Base-by-base conservation (phyloP, 2,888 invertebrate species). In the Acronicta leporina region DNA sequence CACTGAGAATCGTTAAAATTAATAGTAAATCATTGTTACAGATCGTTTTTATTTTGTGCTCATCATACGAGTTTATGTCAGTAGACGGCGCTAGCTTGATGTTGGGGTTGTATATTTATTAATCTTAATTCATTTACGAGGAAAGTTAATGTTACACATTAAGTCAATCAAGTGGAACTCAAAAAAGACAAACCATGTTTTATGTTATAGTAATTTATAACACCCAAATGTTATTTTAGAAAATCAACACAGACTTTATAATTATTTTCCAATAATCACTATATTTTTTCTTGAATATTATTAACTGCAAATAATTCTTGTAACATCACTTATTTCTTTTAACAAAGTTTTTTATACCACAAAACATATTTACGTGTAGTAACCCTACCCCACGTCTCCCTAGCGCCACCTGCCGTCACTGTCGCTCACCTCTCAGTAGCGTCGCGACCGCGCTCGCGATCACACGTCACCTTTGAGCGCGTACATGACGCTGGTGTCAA, bases 401-500 rank as follows among this genome's bases (percentile, higher is more conserved):
- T 68, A 63, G 43, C 70, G 67, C 73, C 70, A 65, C 54, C 76
- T 67, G 58, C 53, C 60, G 45, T 5, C 14, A 0, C 5, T 0
- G 10, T 2, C 25, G 44, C 44, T 46, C 25, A 51, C 44, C 49
- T 44, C 14, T 48, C 51, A 61, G 54, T 64, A 0, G 11, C 10
- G 10, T 14, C 42, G 6, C 2, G 41, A 2, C 14, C n/a, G 5
- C 5, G 0, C 15, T n/a, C 7, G 16, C 25, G 63, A 15, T 64
- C 61, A 63, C 41, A 50, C 53, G 14, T 69, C 63, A 3, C 2
- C 27, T 5, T 69, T 73, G 33, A 89, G 87, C 1, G 85, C 78
- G 68, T 86, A 94, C 85, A 94, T 86, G 56, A 91, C 64, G 46
- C 88, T 86, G 13, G 87, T 85, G 0, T 79, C 75, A 75, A 87